A percentile compares a stretch with the other conserved stretches of the same genome.
These are phyloP conservation scores for Myotis planiceps DNA, from an alignment of 2,797 vertebrate genomes.

Conservation along the genomic window DNA sequence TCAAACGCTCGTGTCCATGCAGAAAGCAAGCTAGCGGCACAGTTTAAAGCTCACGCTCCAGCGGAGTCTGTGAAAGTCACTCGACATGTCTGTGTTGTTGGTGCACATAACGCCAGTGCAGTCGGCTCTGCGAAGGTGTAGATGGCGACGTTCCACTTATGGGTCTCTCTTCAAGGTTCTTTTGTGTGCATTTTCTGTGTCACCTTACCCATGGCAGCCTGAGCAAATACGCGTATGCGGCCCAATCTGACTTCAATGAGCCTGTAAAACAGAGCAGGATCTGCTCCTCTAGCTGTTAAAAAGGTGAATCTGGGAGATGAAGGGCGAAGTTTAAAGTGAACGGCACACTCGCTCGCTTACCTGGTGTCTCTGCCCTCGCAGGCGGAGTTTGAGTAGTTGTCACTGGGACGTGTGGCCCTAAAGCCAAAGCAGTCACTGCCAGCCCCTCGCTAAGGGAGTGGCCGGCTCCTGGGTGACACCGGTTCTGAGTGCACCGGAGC, in stretches of 20 bases:
- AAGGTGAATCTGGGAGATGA: not conserved
- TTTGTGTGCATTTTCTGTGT: slow-evolving; percentile 25
- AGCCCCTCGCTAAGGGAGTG: not conserved
- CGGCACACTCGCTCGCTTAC: not conserved
- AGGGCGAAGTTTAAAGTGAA: not conserved
- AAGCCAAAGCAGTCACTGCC: not conserved
- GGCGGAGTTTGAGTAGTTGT: not conserved
- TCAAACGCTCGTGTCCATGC: not conserved
- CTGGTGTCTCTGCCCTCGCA: not conserved
- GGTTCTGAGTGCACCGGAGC: too few relatives aligned
- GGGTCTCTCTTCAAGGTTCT: slow-evolving; percentile 80
- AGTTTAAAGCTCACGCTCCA: not conserved
- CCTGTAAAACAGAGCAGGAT: not conserved
- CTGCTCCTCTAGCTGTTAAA: not conserved
- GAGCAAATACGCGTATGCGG: not conserved
- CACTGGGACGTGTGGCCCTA: not conserved
- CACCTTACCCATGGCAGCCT: slow-evolving; percentile 25
- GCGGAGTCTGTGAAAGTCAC: not conserved
- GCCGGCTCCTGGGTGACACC: too few relatives aligned
- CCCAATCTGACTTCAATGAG: not conserved
- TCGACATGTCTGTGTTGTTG: fast-evolving
- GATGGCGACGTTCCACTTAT: slow-evolving; percentile 82
- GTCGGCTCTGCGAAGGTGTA: slow-evolving; percentile 81
- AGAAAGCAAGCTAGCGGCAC: not conserved
- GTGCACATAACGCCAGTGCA: slow-evolving; percentile 87